phyloP scores from a whole-genome alignment of 2,888 invertebrate species.

The Nomada lathburiana region DNA sequence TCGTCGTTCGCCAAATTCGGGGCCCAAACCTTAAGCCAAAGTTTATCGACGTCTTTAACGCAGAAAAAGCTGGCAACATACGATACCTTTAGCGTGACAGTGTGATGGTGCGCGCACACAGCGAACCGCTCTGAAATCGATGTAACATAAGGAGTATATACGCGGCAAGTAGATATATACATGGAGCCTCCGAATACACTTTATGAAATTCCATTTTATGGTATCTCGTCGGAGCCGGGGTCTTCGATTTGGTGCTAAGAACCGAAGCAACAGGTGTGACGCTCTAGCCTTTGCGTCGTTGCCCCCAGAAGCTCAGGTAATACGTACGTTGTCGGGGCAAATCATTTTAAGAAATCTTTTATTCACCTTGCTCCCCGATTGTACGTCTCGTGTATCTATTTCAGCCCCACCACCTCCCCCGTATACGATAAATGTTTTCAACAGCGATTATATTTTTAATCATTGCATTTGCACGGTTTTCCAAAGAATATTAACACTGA shows the following conservation, averaged over 20 bases:
- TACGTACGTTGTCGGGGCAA: constrained; percentile 77
- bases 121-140: constrained; percentile 36
- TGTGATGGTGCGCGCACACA: constrained; percentile 11
- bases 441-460: constrained; percentile 22
- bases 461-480: too few relatives aligned
- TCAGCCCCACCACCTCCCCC: neutral
- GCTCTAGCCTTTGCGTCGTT: constrained; percentile 71
- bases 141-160: constrained; percentile 43
- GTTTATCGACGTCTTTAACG: constrained; percentile 19
- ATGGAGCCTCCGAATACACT: constrained; percentile 68
- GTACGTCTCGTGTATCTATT: constrained; percentile 44
- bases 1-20: neutral
- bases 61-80: constrained; percentile 11
- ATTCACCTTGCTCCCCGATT: constrained; percentile 63
- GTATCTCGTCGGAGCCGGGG: constrained; percentile 72
- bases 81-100: neutral
- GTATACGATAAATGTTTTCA: neutral
- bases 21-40: constrained; percentile 11
- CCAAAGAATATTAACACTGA: neutral
- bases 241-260: constrained; percentile 83
- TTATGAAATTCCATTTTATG: constrained; percentile 76
- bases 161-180: constrained; percentile 48
- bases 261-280: constrained; percentile 83
- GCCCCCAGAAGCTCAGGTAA: constrained; percentile 81
- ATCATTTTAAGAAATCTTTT: constrained; percentile 76